Evolutionary conservation across 2,888 invertebrate species (phyloP).

Genomic region (Acleris literana): DNA sequence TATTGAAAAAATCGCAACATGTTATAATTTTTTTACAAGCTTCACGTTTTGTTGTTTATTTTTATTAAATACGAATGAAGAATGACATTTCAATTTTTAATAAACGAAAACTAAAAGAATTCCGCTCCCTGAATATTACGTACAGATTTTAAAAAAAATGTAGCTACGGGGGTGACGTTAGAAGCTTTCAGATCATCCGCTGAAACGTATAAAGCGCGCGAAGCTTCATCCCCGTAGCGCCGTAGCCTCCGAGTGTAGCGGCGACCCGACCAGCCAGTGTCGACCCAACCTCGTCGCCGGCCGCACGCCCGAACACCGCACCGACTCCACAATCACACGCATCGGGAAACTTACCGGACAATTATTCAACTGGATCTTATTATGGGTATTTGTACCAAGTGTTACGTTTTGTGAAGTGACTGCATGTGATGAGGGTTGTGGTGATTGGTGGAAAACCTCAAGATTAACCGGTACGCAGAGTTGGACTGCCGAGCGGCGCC

Average conservation of each 20-base stretch:
- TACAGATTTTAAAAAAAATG: too few relatives aligned
- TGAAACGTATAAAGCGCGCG: slow-evolving; percentile 21
- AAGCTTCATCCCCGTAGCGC: slow-evolving; percentile 68
- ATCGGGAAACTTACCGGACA: not conserved
- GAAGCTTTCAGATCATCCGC: slow-evolving; percentile 54
- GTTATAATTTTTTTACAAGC: too few relatives aligned
- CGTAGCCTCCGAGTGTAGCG: slow-evolving; percentile 51
- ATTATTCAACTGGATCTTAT: not conserved
- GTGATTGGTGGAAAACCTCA: slow-evolving; percentile 59
- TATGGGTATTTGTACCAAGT: slow-evolving; percentile 15
- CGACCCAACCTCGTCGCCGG: slow-evolving; percentile 55
- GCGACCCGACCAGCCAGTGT: slow-evolving; percentile 58
- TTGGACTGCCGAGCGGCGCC: slow-evolving; percentile 73
- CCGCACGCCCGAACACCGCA: slow-evolving; percentile 53
- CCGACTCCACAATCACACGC: slow-evolving; percentile 1
- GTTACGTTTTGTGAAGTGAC: slow-evolving; percentile 61
- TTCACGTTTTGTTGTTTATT: too few relatives aligned
- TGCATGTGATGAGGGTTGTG: slow-evolving; percentile 62
- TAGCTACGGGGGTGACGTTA: not conserved
- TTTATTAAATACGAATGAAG: too few relatives aligned
- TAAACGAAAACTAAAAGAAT: too few relatives aligned
- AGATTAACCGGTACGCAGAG: slow-evolving; percentile 78
- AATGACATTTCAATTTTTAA: too few relatives aligned
- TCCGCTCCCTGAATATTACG: too few relatives aligned
- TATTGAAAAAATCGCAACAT: too few relatives aligned